phyloP scores from a whole-genome alignment of 1,140 invertebrate species.

The Polypedilum pembai region DNA sequence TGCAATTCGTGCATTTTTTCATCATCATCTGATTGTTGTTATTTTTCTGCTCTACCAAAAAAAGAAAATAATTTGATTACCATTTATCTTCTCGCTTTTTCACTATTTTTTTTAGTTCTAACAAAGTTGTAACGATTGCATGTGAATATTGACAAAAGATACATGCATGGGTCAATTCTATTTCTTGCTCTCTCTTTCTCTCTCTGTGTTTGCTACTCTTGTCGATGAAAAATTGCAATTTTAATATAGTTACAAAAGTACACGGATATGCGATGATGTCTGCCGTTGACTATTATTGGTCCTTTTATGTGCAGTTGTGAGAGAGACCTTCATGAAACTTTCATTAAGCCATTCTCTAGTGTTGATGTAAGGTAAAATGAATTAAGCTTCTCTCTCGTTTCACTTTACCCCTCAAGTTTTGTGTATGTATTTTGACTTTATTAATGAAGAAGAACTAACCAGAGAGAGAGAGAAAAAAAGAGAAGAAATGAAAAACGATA shows the following conservation, averaged over 20 bases:
- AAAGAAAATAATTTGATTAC: conserved; percentile 21
- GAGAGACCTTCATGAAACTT: background rate
- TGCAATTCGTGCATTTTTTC: conserved; percentile 4
- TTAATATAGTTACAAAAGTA: conserved; percentile 18
- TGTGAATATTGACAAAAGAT: conserved; percentile 3
- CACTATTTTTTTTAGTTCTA: background rate
- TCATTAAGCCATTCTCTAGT: conserved; percentile 1
- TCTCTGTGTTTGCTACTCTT: background rate
- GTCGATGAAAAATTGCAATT: conserved; percentile 27
- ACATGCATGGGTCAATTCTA: background rate
- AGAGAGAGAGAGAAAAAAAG: too few relatives aligned
- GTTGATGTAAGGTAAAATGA: too few relatives aligned
- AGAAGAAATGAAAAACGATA: background rate
- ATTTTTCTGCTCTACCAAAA: background rate
- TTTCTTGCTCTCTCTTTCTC: background rate
- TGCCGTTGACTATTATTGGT: background rate
- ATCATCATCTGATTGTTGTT: conserved; percentile 18
- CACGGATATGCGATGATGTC: conserved; percentile 16
- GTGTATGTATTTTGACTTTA: background rate
- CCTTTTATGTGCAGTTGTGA: background rate
- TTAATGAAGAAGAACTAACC: background rate
- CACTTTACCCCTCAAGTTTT: background rate
- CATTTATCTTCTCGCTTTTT: background rate
- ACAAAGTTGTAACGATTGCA: background rate
- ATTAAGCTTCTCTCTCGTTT: too few relatives aligned